Evolutionary conservation across 1,140 invertebrate genomes (phyloP).

Genomic region (Caenorhabditis latens): DNA sequence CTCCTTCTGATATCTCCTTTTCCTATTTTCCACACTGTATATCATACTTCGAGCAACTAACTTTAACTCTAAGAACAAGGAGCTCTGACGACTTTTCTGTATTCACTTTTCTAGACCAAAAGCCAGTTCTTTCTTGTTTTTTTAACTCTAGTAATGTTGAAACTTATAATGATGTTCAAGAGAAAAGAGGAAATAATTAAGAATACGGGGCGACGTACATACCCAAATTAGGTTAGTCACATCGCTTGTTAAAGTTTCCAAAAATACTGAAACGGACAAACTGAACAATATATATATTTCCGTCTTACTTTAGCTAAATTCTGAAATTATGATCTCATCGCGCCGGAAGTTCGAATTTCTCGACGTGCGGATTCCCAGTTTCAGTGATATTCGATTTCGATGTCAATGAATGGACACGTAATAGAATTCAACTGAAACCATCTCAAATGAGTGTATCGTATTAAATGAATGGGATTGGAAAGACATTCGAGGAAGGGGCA

Average conservation of each 20-base stretch:
- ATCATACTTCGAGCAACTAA: too few species aligned
- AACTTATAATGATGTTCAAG: conserved; percentile 39
- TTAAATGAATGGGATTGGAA: too few species aligned
- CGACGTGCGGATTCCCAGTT: background rate
- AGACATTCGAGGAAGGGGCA: too few species aligned
- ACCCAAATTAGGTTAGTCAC: conserved; percentile 37
- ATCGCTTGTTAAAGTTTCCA: background rate
- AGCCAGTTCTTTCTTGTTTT: background rate
- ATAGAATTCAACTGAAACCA: background rate
- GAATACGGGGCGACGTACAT: too few species aligned
- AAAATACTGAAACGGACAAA: background rate
- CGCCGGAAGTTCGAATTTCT: background rate
- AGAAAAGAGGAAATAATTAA: background rate
- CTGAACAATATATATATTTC: too few species aligned
- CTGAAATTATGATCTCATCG: background rate
- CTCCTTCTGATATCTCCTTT: too few species aligned
- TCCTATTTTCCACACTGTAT: too few species aligned
- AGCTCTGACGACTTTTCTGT: too few species aligned
- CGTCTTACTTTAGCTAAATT: too few species aligned
- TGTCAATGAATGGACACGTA: background rate
- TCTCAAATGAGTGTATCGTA: too few species aligned
- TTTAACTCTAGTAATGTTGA: background rate
- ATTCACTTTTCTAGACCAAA: background rate
- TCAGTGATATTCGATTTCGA: background rate
- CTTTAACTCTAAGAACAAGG: too few species aligned